These are phyloP conservation scores for Argentina silus DNA, from an alignment of 2,797 vertebrate species.

Conservation along the genomic window DNA sequence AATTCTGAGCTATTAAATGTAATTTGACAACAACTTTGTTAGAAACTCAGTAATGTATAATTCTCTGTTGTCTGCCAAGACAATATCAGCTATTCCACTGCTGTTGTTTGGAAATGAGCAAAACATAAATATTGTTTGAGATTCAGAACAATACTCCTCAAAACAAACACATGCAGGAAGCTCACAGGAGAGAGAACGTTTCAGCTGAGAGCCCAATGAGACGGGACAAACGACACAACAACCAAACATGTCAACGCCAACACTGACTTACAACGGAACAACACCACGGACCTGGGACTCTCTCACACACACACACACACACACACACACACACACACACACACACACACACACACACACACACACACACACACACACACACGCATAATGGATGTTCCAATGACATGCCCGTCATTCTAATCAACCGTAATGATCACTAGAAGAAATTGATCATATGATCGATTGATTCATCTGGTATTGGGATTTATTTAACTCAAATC, in stretches of 20 bases:
- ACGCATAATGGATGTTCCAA: background rate
- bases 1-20: slow-evolving; percentile 69
- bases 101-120: slow-evolving; percentile 42
- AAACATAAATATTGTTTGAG: slow-evolving; percentile 17
- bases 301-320: background rate
- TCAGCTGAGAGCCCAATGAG: background rate
- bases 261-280: slow-evolving; percentile 1
- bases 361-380: too few species aligned
- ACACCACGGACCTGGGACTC: background rate
- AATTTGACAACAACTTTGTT: slow-evolving; percentile 65
- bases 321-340: background rate
- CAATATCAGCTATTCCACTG: slow-evolving; percentile 7
- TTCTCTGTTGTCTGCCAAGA: slow-evolving; percentile 35
- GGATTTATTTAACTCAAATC: background rate
- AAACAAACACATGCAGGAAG: slow-evolving; percentile 42
- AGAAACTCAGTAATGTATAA: slow-evolving; percentile 39
- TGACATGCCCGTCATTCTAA: background rate
- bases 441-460: background rate
- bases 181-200: slow-evolving; percentile 33
- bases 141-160: slow-evolving; percentile 35
- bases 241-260: background rate
- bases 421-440: background rate
- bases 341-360: too few species aligned
- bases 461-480: background rate
- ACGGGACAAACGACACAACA: slow-evolving; percentile 23